These are phyloP conservation scores for Sesamia nonagrioides DNA, from an alignment of 1,140 invertebrate genomes.

Conservation along the genomic window DNA sequence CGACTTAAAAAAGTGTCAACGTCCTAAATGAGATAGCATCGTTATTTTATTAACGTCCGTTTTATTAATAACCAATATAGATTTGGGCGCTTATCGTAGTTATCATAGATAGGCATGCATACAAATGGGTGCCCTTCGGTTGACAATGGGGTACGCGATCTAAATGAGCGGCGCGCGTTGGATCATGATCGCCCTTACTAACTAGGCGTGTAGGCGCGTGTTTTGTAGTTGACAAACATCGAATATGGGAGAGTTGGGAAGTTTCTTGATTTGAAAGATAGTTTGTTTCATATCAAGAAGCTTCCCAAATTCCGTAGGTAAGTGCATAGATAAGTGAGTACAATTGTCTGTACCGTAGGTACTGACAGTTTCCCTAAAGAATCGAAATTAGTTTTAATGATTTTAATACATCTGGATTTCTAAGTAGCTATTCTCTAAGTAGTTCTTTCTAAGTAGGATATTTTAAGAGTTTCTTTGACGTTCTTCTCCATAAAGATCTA, in stretches of 20 bases:
- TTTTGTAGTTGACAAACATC: conserved; percentile 27
- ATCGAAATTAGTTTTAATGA: too few relatives aligned
- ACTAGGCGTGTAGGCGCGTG: conserved; percentile 25
- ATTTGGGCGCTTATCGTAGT: conserved; percentile 47
- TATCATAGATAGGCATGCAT: conserved; percentile 55
- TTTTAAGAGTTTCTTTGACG: too few relatives aligned
- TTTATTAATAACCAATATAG: conserved; percentile 56
- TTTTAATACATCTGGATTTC: too few relatives aligned
- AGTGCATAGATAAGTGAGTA: too few relatives aligned
- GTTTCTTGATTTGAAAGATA: not conserved
- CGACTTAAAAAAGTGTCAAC: conserved; percentile 38
- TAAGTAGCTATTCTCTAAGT: too few relatives aligned
- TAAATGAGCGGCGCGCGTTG: conserved; percentile 54
- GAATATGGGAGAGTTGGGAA: not conserved
- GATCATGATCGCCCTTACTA: conserved; percentile 52
- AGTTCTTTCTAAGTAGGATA: too few relatives aligned
- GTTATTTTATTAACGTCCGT: conserved; percentile 37
- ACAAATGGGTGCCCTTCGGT: conserved; percentile 56
- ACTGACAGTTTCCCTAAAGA: too few relatives aligned
- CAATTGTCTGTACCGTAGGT: too few relatives aligned
- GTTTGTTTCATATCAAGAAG: too few relatives aligned
- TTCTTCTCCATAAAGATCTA: too few relatives aligned
- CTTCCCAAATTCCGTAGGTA: too few relatives aligned
- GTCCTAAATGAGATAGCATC: conserved; percentile 40
- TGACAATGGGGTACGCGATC: conserved; percentile 56